Percentiles rank a stretch among this genome's conserved stretches.
phyloP scores from a whole-genome alignment of 2,797 vertebrate genomes.

The Mus minutoides region DNA sequence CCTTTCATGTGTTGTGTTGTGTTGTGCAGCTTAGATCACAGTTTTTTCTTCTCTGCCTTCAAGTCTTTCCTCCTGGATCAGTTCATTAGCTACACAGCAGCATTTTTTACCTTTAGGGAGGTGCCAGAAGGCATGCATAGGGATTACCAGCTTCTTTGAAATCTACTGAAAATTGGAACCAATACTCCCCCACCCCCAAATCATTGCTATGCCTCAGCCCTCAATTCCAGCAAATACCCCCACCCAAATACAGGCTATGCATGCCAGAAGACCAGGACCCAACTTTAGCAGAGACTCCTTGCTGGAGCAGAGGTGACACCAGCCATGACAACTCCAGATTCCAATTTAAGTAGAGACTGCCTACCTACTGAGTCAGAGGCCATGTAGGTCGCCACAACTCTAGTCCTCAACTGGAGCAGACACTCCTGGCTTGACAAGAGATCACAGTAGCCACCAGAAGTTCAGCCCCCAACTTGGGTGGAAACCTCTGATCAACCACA shows the following conservation, averaged over 20 bases:
- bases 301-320: neutral
- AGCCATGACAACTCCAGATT: neutral
- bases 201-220: neutral
- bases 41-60: neutral
- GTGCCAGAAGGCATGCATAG: neutral
- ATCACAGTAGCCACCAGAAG: neutral
- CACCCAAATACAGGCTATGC: neutral
- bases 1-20: neutral
- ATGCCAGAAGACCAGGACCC: neutral
- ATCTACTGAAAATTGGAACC: conserved; percentile 8
- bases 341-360: neutral
- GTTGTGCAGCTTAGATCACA: neutral
- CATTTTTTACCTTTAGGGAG: neutral
- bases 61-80: neutral
- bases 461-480: neutral
- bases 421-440: neutral
- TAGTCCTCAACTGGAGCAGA: neutral
- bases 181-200: neutral
- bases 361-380: neutral
- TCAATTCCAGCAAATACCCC: neutral
- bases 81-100: neutral
- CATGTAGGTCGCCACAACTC: neutral
- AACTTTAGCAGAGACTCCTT: neutral
- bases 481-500: neutral
- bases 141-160: neutral